A percentile compares a stretch with the other conserved stretches of the same genome.
phyloP scores from a whole-genome alignment of 2,888 invertebrate species.

The Diplolepis rosae region DNA sequence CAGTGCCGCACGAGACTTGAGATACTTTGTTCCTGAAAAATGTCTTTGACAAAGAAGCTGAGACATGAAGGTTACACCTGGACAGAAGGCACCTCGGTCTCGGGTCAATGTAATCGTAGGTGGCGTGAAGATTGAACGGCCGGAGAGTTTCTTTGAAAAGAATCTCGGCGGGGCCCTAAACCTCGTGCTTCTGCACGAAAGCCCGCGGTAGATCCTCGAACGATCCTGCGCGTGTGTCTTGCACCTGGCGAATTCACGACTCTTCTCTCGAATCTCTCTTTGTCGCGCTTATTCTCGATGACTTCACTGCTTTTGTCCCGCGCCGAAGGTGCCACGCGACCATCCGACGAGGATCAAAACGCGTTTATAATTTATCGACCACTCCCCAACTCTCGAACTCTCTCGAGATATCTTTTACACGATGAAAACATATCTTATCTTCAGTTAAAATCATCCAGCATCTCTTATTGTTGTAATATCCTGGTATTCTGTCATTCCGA shows the following conservation, averaged over 20 bases:
- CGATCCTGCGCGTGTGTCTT: slow-evolving; percentile 46
- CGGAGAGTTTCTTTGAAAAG: slow-evolving; percentile 45
- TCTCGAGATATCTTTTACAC: neutral
- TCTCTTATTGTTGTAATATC: neutral
- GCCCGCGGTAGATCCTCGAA: slow-evolving; percentile 39
- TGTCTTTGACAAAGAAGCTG: slow-evolving; percentile 20
- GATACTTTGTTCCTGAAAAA: slow-evolving; percentile 28
- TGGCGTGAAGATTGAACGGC: slow-evolving; percentile 65
- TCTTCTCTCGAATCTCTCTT: slow-evolving; percentile 36
- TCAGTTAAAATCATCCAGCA: neutral
- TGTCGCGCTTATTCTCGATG: slow-evolving; percentile 42
- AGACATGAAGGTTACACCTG: slow-evolving; percentile 40
- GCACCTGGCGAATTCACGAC: slow-evolving; percentile 48
- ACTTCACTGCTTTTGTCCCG: slow-evolving; percentile 40
- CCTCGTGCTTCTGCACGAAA: slow-evolving; percentile 17
- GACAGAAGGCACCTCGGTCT: slow-evolving; percentile 35
- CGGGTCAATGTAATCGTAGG: slow-evolving; percentile 65
- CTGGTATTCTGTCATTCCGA: neutral
- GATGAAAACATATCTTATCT: slow-evolving; percentile 19
- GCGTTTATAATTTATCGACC: slow-evolving; percentile 35
- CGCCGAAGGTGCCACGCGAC: slow-evolving; percentile 48
- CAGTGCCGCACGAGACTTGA: slow-evolving; percentile 4
- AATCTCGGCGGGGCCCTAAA: slow-evolving; percentile 27
- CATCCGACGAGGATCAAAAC: slow-evolving; percentile 32
- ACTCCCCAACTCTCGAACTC: neutral